These are phyloP conservation scores for Noturus placidus DNA, from an alignment of 2,113 vertebrate genomes.

Conservation along the genomic window DNA sequence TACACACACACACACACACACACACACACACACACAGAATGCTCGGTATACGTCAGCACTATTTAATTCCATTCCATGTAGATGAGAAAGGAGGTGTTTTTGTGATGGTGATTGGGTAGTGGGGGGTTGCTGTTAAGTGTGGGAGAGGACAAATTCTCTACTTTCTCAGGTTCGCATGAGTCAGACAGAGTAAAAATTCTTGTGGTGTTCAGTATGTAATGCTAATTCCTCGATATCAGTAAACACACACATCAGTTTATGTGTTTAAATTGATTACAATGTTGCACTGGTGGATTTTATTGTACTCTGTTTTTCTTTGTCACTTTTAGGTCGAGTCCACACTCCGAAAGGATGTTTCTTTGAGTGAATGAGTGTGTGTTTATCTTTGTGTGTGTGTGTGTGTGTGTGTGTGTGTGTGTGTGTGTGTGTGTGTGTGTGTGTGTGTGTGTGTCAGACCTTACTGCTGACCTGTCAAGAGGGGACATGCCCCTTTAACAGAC, in stretches of 20 bases:
- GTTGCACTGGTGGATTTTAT: not conserved
- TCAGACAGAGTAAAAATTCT: not conserved
- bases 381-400: conserved; percentile 16
- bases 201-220: not conserved
- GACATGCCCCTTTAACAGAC: conserved; percentile 65
- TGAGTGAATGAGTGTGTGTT: conserved; percentile 29
- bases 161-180: not conserved
- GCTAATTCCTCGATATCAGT: not conserved
- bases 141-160: not conserved
- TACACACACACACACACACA: conserved; percentile 8
- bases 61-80: conserved; percentile 22
- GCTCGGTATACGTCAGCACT: conserved; percentile 15
- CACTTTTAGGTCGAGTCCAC: conserved; percentile 58
- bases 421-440: conserved; percentile 34
- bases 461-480: conserved; percentile 64
- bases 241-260: not conserved
- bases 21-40: conserved; percentile 15
- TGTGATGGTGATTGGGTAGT: not conserved
- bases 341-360: conserved; percentile 44
- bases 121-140: not conserved
- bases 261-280: not conserved
- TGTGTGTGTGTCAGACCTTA: conserved; percentile 39
- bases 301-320: conserved; percentile 35
- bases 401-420: conserved; percentile 23
- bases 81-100: conserved; percentile 16